These are phyloP conservation scores for Tonatia bakeri DNA, from an alignment of 2,113 vertebrate genomes.

Conservation along the genomic window DNA sequence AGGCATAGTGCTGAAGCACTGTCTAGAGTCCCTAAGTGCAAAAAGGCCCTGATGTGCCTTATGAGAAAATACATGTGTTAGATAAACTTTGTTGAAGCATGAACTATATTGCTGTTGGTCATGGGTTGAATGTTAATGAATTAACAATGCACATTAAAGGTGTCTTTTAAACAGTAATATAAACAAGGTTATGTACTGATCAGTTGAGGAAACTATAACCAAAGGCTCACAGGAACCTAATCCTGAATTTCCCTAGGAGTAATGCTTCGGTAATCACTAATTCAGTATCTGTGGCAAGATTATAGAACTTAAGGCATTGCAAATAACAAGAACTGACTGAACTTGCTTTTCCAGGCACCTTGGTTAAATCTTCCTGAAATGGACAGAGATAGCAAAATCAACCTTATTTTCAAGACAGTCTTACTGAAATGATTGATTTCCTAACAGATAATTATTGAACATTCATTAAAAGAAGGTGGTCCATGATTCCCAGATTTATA, in stretches of 20 bases:
- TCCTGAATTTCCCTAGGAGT: not conserved
- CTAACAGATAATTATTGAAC: not conserved
- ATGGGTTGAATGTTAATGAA: not conserved
- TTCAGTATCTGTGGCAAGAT: not conserved
- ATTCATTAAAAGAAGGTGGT: not conserved
- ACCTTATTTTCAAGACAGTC: not conserved
- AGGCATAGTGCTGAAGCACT: not conserved
- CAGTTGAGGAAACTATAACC: not conserved
- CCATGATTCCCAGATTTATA: not conserved
- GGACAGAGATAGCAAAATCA: not conserved
- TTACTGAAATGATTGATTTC: not conserved
- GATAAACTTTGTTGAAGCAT: not conserved
- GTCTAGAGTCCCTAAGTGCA: not conserved
- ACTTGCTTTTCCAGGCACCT: not conserved
- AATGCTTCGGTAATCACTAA: not conserved
- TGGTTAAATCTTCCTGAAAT: not conserved
- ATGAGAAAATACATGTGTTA: not conserved
- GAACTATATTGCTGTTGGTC: not conserved
- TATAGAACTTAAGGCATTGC: not conserved
- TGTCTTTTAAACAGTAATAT: not conserved
- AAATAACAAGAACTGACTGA: not conserved
- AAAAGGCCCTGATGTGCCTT: not conserved
- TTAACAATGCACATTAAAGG: not conserved
- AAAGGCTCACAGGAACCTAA: not conserved
- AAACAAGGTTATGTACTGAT: not conserved